Conservation (phyloP, 2,113 vertebrate genomes). For the Muscicapa adusta region DNA sequence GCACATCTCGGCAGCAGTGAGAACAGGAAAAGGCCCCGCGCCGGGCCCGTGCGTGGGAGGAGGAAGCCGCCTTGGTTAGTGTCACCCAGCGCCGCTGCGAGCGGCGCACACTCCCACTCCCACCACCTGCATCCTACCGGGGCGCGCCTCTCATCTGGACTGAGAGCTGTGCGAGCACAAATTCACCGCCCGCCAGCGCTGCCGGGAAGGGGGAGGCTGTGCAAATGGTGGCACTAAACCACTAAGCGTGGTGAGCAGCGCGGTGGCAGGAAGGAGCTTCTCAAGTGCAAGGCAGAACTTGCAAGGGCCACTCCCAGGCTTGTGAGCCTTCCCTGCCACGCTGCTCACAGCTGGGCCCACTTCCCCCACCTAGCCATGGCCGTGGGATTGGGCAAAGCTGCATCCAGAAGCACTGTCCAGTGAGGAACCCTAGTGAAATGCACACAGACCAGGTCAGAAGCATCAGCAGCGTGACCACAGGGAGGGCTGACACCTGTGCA, state of each 20-base stretch:
- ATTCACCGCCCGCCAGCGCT: neutral
- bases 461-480: neutral
- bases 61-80: constrained; percentile 54
- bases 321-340: neutral
- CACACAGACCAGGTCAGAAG: neutral
- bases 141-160: constrained; percentile 16
- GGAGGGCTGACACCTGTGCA: neutral
- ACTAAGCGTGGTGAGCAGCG: neutral
- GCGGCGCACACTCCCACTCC: constrained; percentile 22
- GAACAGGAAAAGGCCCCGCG: neutral
- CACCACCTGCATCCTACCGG: constrained; percentile 27
- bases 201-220: neutral
- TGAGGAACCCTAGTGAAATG: neutral
- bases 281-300: neutral
- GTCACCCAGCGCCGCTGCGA: neutral
- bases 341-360: neutral
- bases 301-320: neutral
- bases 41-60: constrained; percentile 41
- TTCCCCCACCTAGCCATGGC: neutral
- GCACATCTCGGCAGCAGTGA: neutral
- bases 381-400: neutral
- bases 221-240: neutral
- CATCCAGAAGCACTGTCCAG: neutral
- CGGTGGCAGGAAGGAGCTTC: neutral
- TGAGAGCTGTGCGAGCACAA: neutral